These are phyloP conservation scores for Dicranocentrus wangi DNA, from an alignment of 2,888 invertebrate genomes.

Conservation along the genomic window DNA sequence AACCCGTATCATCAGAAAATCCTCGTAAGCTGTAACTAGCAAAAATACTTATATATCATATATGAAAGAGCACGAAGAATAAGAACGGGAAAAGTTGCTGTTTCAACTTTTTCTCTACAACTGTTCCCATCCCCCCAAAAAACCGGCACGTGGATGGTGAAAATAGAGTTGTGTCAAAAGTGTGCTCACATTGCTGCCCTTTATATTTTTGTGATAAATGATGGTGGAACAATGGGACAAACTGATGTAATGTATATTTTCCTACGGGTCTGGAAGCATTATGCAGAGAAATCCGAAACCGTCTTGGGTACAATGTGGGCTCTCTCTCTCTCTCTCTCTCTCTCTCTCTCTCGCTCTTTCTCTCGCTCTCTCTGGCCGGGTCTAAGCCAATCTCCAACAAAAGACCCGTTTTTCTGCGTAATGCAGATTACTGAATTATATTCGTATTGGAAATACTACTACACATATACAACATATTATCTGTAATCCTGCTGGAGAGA, in stretches of 20 bases:
- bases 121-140: conserved; percentile 8
- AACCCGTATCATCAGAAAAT: conserved; percentile 34
- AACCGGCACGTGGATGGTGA: conserved; percentile 45
- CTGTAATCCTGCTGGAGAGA: no score
- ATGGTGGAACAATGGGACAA: conserved; percentile 6
- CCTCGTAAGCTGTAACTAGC: background rate
- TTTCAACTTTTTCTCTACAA: conserved; percentile 5
- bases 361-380: no score
- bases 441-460: no score
- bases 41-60: conserved; percentile 5
- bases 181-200: conserved; percentile 21
- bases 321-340: no score
- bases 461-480: no score
- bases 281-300: background rate
- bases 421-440: no score
- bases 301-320: no score
- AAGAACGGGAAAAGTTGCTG: conserved; percentile 17
- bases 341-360: no score
- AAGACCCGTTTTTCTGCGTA: no score
- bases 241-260: conserved; percentile 11
- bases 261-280: background rate
- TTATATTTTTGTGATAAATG: conserved; percentile 19
- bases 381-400: no score
- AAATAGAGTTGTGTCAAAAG: conserved; percentile 28
- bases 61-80: background rate